Base-by-base conservation (phyloP, 2,888 invertebrate species). In the Epinotia demarniana region DNA sequence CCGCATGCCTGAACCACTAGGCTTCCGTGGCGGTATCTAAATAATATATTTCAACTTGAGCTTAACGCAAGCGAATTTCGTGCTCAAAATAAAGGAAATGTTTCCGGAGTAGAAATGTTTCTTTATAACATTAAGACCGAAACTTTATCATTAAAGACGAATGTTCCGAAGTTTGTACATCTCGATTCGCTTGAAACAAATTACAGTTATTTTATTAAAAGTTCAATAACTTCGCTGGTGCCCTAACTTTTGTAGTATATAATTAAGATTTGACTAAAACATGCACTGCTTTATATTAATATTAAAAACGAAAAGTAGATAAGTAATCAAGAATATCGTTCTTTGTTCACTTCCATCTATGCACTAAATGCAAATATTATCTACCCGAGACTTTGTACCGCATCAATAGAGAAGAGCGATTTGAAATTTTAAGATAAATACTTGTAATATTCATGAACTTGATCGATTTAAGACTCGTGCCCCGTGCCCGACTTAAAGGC, bases 121-220 rank as follows among this genome's bases (percentile, higher is more conserved):
- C 63, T 46, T 43, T 19, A 43, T 13, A 19, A 63, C 63, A 63
- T 63, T 46, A 19, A n/a, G 63, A 13, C 18, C 18, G 8, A 63
- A 63, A 63, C 43, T 63, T 63, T 46, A 63, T 63, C 19, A 19
- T 63, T 63, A 43, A 46, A 63, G 12, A 63, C 19, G 43, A 46
- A 63, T 63, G 19, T 19, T 46, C 6, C 4, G 19, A 63, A 63
- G 63, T 63, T 63, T 63, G 63, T 63, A 18, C 19, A 43, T 63
- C 49, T 49, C 63, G 58, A 23, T 55, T 61, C 13, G 19, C 39
- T n/a, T 61, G 16, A 5, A 9, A 18, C 39, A n/a, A 49, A 39
- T 57, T 62, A 62, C 39, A 18, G 62, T 9, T 43, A 57, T 57
- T 57, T 39, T 43, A 39, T 43, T n/a, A 62, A 63, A 63, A 63